A percentile compares a stretch with the other conserved stretches of the same genome.
phyloP scores from a whole-genome alignment of 30 jellyfish, hydroid and myxozoan genomes.

The Catostylus mosaicus region DNA sequence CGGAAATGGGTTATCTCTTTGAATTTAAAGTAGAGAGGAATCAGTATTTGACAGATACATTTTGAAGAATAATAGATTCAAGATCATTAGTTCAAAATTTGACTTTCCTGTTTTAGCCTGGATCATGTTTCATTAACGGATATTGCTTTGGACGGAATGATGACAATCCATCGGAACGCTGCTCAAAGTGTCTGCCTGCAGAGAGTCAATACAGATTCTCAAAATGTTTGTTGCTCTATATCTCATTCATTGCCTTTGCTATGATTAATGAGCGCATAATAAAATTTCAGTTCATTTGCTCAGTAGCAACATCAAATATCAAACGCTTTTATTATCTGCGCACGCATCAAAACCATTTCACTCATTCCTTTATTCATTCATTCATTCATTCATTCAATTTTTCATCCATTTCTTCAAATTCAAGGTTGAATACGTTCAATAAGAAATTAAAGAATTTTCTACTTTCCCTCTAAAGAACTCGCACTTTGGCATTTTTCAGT shows the following conservation, averaged over 20 bases:
- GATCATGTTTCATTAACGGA: constrained; percentile 78
- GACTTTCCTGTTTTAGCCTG: constrained; percentile 55
- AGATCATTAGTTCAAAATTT: not conserved
- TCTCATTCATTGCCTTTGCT: too few species aligned
- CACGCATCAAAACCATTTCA: constrained; percentile 1
- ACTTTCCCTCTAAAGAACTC: not conserved
- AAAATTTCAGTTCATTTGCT: too few species aligned
- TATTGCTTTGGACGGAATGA: constrained; percentile 80
- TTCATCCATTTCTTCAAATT: not conserved
- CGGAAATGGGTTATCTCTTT: too few species aligned
- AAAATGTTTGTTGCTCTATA: constrained; percentile 36
- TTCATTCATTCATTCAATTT: not conserved
- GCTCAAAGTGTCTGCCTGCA: constrained; percentile 67
- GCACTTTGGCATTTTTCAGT: not conserved
- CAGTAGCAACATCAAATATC: too few species aligned
- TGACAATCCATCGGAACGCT: constrained; percentile 56
- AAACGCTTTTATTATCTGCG: not conserved
- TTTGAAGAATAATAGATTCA: too few species aligned
- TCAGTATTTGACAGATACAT: too few species aligned
- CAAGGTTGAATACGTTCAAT: not conserved
- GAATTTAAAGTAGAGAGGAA: too few species aligned
- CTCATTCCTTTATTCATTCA: not conserved
- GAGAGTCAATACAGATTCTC: constrained; percentile 53
- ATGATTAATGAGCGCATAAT: too few species aligned
- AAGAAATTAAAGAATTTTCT: not conserved